Conservation (phyloP, 53 echinoderm and acorn worm species). For the Zoroaster sp. region DNA sequence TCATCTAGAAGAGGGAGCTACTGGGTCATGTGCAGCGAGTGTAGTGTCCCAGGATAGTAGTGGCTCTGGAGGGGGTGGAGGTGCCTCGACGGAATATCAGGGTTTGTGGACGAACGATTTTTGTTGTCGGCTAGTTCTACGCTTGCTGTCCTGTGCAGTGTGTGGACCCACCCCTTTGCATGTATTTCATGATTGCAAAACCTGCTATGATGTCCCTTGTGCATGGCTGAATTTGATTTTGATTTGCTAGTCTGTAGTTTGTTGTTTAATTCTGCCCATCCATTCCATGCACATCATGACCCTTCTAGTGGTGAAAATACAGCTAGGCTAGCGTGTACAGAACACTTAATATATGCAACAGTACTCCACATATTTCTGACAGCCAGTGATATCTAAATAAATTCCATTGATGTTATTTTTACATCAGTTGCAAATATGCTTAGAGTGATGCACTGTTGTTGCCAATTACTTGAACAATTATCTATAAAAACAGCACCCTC, state of each 20-base stretch:
- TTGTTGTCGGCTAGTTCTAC: background rate
- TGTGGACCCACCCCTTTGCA: background rate
- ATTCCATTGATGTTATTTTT: too few relatives aligned
- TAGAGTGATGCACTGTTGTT: background rate
- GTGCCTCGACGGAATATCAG: slow-evolving; percentile 59
- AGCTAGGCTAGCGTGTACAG: too few relatives aligned
- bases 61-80: slow-evolving; percentile 70
- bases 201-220: background rate
- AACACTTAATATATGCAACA: too few relatives aligned
- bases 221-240: background rate
- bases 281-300: too few relatives aligned
- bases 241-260: background rate
- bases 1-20: slow-evolving; percentile 49
- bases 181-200: background rate
- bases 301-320: too few relatives aligned
- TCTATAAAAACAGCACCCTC: too few relatives aligned
- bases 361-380: too few relatives aligned
- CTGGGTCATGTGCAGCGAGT: slow-evolving; percentile 60
- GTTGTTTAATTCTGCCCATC: too few relatives aligned
- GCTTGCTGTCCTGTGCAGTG: background rate
- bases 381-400: too few relatives aligned
- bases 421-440: background rate
- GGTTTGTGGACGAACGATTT: slow-evolving; percentile 77
- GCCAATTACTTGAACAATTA: too few relatives aligned
- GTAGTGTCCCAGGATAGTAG: slow-evolving; percentile 83